These are phyloP conservation scores for Cuniculus paca DNA, from an alignment of 2,797 vertebrate species.

Conservation along the genomic window DNA sequence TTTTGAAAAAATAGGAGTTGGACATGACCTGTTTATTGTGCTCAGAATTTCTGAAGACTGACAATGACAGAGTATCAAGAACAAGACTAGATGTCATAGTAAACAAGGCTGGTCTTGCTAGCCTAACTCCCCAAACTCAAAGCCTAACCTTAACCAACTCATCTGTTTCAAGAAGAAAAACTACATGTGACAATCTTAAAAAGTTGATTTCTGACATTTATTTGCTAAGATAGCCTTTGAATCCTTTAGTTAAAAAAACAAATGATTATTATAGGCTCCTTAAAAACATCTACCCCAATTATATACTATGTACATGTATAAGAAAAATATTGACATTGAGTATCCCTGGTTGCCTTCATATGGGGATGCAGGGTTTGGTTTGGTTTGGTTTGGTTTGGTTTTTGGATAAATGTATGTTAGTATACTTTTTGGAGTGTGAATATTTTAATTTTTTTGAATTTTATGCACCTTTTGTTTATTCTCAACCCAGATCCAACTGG, in stretches of 20 bases:
- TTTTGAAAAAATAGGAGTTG: neutral
- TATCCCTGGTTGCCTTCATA: neutral
- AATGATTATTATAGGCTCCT: neutral
- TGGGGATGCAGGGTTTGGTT: neutral
- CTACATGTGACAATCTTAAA: neutral
- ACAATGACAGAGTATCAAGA: neutral
- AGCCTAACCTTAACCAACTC: neutral
- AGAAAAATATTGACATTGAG: neutral
- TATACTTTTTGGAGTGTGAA: neutral
- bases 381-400: too few species aligned
- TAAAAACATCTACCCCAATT: neutral
- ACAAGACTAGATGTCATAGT: neutral
- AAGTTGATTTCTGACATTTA: constrained; percentile 21
- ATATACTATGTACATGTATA: neutral
- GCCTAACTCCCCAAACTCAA: neutral
- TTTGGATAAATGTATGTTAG: neutral
- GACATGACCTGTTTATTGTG: neutral
- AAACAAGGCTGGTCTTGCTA: neutral
- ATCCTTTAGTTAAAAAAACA: constrained; percentile 30
- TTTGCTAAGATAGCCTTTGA: constrained; percentile 56
- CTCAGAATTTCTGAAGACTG: constrained; percentile 24
- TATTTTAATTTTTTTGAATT: constrained; percentile 45
- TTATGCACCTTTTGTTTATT: constrained; percentile 23
- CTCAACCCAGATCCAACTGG: constrained; percentile 94
- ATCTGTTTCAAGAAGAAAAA: constrained; percentile 12